Percentiles rank a stretch among this genome's conserved stretches.
phyloP scores from a whole-genome alignment of 1,140 invertebrate genomes.

The Lucilia cuprina region DNA sequence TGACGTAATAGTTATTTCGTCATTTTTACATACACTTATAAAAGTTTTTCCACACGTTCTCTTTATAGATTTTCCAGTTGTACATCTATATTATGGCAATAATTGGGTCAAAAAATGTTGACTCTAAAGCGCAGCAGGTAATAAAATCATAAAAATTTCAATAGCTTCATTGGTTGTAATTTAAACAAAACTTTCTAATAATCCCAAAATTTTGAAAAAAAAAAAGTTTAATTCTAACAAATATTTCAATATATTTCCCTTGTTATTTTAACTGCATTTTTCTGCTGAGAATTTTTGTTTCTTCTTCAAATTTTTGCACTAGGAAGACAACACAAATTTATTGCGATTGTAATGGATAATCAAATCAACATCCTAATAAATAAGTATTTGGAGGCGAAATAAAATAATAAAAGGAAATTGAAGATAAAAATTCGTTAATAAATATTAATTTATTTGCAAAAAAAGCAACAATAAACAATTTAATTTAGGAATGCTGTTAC shows the following conservation, averaged over 20 bases:
- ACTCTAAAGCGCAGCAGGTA: background rate
- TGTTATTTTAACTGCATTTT: background rate
- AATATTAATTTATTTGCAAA: background rate
- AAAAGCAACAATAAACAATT: background rate
- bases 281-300: background rate
- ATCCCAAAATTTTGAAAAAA: too few relatives aligned
- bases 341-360: background rate
- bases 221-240: background rate
- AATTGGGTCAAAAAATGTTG: background rate
- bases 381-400: background rate
- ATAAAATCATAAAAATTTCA: constrained; percentile 24
- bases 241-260: constrained; percentile 4
- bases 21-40: too few relatives aligned
- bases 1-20: too few relatives aligned
- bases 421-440: background rate
- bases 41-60: too few relatives aligned
- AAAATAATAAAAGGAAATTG: background rate
- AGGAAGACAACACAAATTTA: background rate
- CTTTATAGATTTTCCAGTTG: background rate
- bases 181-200: background rate
- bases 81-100: background rate
- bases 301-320: background rate
- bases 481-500: background rate
- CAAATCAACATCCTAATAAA: background rate
- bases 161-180: constrained; percentile 9